Percentiles rank a stretch among this genome's conserved stretches.
Conservation (phyloP, 2,797 vertebrate genomes). For the Dromococcyx pavoninus region DNA sequence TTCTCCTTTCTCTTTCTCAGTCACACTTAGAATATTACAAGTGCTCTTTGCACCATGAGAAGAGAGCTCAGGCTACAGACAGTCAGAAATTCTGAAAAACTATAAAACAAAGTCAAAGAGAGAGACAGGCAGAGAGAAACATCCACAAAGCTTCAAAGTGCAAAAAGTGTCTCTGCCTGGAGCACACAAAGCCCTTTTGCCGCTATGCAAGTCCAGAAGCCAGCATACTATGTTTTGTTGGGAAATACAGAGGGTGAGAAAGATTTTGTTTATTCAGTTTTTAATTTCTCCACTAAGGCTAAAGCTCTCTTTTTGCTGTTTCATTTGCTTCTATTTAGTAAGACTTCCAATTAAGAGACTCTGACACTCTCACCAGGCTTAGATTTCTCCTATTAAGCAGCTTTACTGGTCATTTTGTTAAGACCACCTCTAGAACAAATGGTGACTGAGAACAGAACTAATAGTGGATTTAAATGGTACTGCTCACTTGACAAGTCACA, state of each 20-base stretch:
- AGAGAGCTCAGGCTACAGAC: neutral
- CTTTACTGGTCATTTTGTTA: conserved; percentile 32
- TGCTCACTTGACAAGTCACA: neutral
- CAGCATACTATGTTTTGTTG: neutral
- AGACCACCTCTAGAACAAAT: conserved; percentile 16
- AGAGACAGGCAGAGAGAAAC: neutral
- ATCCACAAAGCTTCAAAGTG: neutral
- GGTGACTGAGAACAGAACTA: neutral
- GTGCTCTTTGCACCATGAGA: neutral
- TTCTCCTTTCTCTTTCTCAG: neutral
- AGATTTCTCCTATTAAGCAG: conserved; percentile 19
- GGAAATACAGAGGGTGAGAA: neutral
- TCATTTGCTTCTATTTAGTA: neutral
- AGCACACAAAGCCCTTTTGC: neutral
- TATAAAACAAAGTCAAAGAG: neutral
- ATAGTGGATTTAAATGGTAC: neutral
- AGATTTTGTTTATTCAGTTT: neutral
- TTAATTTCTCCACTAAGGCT: neutral
- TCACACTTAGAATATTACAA: neutral
- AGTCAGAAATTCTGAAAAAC: neutral
- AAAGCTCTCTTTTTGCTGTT: neutral
- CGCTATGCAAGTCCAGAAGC: neutral
- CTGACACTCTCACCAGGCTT: neutral
- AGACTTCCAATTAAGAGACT: conserved; percentile 12
- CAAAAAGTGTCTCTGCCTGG: neutral